phyloP scores from a whole-genome alignment of 2,797 vertebrate species.

The Vireo griseus region DNA sequence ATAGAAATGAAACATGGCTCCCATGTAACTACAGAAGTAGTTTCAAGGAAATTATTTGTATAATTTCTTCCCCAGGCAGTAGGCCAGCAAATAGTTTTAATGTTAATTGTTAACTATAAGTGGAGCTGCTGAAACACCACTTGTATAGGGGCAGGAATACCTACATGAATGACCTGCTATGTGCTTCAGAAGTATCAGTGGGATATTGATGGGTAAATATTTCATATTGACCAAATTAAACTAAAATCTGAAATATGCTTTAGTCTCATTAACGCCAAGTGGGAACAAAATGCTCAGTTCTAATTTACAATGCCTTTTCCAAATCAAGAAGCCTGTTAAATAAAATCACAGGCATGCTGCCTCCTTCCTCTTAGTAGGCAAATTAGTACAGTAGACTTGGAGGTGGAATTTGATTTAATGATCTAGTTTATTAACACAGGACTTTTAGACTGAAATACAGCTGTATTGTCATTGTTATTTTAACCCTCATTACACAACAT shows the following conservation, averaged over 20 bases:
- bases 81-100: conserved; percentile 25
- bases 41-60: background rate
- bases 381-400: background rate
- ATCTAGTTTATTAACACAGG: background rate
- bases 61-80: background rate
- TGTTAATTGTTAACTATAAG: conserved; percentile 29
- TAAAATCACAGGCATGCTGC: background rate
- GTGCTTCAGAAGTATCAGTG: background rate
- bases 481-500: background rate
- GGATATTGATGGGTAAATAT: background rate
- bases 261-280: background rate
- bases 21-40: background rate
- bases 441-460: background rate
- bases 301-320: background rate
- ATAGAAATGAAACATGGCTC: background rate
- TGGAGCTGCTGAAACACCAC: background rate
- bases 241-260: background rate
- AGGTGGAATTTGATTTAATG: background rate
- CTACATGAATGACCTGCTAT: background rate
- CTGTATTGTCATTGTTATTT: background rate
- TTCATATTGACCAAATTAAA: background rate
- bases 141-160: background rate
- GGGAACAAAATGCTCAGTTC: background rate
- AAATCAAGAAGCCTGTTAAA: background rate
- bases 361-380: background rate